These are phyloP conservation scores for Brassicogethes aeneus DNA, from an alignment of 2,888 invertebrate genomes.

Conservation along the genomic window DNA sequence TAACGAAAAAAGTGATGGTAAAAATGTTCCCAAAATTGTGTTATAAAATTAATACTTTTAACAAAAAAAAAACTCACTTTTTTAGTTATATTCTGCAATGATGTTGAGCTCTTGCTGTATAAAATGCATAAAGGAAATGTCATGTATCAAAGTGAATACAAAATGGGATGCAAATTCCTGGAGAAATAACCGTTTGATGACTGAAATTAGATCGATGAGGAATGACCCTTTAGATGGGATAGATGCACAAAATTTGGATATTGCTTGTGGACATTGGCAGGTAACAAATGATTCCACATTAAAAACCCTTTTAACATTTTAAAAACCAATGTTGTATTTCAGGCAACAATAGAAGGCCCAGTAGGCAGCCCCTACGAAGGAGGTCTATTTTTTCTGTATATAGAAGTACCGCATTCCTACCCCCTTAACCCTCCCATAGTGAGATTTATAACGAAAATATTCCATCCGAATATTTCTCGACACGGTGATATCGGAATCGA, in stretches of 20 bases:
- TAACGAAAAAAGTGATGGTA: no score
- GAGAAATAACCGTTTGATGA: constrained; percentile 69
- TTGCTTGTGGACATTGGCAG: constrained; percentile 84
- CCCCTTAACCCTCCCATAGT: constrained; percentile 89
- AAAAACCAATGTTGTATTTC: no score
- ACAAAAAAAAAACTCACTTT: constrained; percentile 6
- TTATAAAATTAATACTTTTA: no score
- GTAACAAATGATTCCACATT: background rate
- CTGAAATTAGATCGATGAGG: constrained; percentile 61
- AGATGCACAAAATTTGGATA: constrained; percentile 70
- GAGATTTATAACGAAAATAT: constrained; percentile 83
- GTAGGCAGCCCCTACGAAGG: constrained; percentile 91
- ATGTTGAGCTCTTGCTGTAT: constrained; percentile 79
- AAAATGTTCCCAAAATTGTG: no score
- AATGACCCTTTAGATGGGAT: constrained; percentile 82
- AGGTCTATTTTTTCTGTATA: constrained; percentile 82
- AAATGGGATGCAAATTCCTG: constrained; percentile 67
- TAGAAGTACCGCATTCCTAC: constrained; percentile 82
- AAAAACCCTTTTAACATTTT: background rate
- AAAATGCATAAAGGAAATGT: constrained; percentile 80
- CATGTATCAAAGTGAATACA: constrained; percentile 57
- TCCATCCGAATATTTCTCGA: constrained; percentile 90
- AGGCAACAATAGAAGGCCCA: constrained; percentile 82
- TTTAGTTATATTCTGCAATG: constrained; percentile 55
- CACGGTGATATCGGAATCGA: constrained; percentile 95